phyloP scores from a whole-genome alignment of 2,888 invertebrate species.

The Augiades crinisus region DNA sequence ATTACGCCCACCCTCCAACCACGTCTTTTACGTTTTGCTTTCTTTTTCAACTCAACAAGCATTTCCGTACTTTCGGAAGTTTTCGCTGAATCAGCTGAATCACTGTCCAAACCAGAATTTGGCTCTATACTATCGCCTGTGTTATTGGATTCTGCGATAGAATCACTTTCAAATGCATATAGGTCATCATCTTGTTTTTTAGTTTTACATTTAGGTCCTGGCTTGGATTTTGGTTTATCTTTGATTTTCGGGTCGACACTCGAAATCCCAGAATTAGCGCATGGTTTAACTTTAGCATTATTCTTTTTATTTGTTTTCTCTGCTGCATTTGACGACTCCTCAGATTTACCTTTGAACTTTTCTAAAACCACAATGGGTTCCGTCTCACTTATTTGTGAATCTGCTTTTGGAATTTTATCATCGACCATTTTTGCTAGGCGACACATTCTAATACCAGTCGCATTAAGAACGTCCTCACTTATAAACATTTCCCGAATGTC shows the following conservation, averaged over 20 bases:
- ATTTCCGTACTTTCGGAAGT: slow-evolving; percentile 56
- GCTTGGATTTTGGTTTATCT: slow-evolving; percentile 41
- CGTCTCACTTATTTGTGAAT: slow-evolving; percentile 28
- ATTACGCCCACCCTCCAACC: slow-evolving; percentile 65
- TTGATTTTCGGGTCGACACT: slow-evolving; percentile 23
- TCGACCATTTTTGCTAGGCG: slow-evolving; percentile 78
- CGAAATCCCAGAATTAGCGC: too few species aligned
- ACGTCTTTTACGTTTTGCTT: slow-evolving; percentile 54
- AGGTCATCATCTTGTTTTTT: slow-evolving; percentile 53
- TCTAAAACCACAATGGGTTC: slow-evolving; percentile 54
- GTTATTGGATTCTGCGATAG: slow-evolving; percentile 46
- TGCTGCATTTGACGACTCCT: slow-evolving; percentile 28
- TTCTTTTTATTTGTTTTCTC: slow-evolving; percentile 48
- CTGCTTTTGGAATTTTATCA: slow-evolving; percentile 48
- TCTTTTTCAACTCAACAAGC: slow-evolving; percentile 53
- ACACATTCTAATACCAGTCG: slow-evolving; percentile 85
- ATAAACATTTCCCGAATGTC: slow-evolving; percentile 87
- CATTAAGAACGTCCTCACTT: slow-evolving; percentile 81
- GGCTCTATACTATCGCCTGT: slow-evolving; percentile 43
- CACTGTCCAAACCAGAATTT: slow-evolving; percentile 54
- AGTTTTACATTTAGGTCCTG: slow-evolving; percentile 62
- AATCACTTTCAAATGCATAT: slow-evolving; percentile 63
- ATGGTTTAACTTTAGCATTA: slow-evolving; percentile 47
- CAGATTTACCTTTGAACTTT: slow-evolving; percentile 45
- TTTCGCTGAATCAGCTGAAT: slow-evolving; percentile 53